phyloP scores from a whole-genome alignment of 2,113 vertebrate species.

The Podarcis cretensis region DNA sequence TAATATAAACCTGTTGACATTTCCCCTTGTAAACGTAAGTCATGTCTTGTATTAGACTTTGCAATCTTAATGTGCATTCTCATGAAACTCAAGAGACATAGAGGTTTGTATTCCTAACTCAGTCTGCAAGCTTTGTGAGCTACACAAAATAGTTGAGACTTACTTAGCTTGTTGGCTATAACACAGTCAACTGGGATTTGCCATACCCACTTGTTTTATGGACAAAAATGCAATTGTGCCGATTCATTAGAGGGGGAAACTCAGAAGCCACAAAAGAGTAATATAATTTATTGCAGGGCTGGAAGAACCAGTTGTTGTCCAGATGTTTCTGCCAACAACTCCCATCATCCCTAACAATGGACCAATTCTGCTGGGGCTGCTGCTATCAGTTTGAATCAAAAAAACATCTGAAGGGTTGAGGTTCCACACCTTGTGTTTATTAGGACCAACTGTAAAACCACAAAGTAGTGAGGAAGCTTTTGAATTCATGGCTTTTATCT shows the following conservation, averaged over 20 bases:
- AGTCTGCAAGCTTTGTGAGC: neutral
- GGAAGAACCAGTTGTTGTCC: no score
- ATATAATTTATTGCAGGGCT: no score
- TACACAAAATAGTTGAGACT: neutral
- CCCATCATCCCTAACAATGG: no score
- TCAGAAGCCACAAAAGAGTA: no score
- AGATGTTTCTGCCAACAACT: no score
- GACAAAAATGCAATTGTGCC: no score
- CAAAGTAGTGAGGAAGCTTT: neutral
- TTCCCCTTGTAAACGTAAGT: neutral
- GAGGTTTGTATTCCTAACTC: neutral
- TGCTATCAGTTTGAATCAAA: no score
- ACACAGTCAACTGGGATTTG: neutral
- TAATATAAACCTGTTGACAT: neutral
- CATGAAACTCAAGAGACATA: neutral
- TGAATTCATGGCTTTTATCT: neutral
- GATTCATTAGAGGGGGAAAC: no score
- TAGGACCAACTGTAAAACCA: neutral
- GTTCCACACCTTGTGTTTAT: neutral
- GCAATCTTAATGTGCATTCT: neutral
- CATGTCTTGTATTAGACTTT: neutral
- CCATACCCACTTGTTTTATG: neutral
- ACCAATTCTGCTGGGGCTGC: no score
- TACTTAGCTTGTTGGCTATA: neutral
- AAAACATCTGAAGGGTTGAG: no score